Conservation (phyloP, 64 coral and sea anemone species). For the Acropora yongei region DNA sequence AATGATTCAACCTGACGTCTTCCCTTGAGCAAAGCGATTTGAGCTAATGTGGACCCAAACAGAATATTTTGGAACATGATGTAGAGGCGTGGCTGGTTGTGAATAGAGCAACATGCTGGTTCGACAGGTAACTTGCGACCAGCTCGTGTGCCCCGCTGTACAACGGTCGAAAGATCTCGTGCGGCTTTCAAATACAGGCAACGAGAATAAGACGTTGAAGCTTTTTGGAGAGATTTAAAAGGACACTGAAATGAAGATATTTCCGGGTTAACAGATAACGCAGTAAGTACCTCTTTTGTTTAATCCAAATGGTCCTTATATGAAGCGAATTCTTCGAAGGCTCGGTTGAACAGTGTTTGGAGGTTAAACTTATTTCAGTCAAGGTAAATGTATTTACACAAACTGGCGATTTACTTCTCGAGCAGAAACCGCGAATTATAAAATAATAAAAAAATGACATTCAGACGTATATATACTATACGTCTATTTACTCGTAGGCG, state of each 20-base stretch:
- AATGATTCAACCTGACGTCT: not conserved
- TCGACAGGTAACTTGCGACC: constrained; percentile 27
- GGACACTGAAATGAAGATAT: not conserved
- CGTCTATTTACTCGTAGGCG: not conserved
- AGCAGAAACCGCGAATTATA: not conserved
- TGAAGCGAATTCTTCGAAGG: not conserved
- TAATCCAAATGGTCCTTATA: not conserved
- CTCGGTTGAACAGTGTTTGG: not conserved
- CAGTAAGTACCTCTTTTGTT: not conserved
- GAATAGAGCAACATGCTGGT: constrained; percentile 35
- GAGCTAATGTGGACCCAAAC: not conserved
- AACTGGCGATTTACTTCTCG: not conserved
- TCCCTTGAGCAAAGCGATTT: not conserved
- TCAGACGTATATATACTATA: not conserved
- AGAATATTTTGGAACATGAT: not conserved
- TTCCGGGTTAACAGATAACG: not conserved
- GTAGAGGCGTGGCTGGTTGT: not conserved
- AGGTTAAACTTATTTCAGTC: not conserved
- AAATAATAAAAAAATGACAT: not conserved
- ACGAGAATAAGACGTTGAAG: not conserved
- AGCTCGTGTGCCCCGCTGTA: not conserved
- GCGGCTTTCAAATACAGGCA: not conserved
- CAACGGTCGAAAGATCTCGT: not conserved
- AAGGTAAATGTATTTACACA: not conserved
- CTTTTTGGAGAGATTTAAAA: not conserved